Evolutionary conservation across 2,113 vertebrate species (phyloP).

Genomic region (Sinocyclocheilus anophthalmus): DNA sequence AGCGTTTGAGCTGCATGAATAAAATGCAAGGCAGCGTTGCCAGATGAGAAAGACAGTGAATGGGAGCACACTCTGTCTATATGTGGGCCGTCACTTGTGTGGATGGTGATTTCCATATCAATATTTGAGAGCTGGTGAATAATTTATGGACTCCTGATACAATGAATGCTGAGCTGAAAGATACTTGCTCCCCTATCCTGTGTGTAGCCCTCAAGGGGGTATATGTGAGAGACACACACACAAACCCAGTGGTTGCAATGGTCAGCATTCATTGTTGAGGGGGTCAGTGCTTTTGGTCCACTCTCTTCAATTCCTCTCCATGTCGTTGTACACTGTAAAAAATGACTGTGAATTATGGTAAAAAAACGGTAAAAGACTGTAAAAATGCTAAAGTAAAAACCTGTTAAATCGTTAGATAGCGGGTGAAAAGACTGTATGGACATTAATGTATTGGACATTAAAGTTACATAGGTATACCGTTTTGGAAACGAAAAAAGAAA

Average conservation of each 20-base stretch:
- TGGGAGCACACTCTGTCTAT: constrained; percentile 41
- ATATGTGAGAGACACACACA: constrained; percentile 23
- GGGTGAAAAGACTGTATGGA: no score
- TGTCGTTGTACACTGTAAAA: constrained; percentile 61
- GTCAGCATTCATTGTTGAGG: constrained; percentile 56
- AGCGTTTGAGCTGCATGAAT: neutral
- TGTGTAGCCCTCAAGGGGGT: constrained; percentile 56
- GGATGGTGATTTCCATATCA: constrained; percentile 71
- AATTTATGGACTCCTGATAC: constrained; percentile 69
- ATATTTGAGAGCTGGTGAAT: constrained; percentile 70
- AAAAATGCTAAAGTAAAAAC: no score
- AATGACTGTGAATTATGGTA: no score
- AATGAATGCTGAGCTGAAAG: constrained; percentile 57
- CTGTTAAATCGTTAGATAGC: no score
- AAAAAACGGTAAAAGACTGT: no score
- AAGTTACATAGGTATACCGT: no score
- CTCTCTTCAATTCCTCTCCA: constrained; percentile 53
- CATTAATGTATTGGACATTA: no score
- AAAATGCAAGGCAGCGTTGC: neutral
- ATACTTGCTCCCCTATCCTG: constrained; percentile 44
- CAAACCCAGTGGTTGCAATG: constrained; percentile 26
- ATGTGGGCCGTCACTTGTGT: constrained; percentile 50
- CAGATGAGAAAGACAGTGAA: constrained; percentile 28
- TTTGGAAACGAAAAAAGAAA: no score
- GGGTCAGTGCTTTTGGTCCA: constrained; percentile 44